phyloP scores from a whole-genome alignment of 2,113 vertebrate species.

The Proteles cristata region DNA sequence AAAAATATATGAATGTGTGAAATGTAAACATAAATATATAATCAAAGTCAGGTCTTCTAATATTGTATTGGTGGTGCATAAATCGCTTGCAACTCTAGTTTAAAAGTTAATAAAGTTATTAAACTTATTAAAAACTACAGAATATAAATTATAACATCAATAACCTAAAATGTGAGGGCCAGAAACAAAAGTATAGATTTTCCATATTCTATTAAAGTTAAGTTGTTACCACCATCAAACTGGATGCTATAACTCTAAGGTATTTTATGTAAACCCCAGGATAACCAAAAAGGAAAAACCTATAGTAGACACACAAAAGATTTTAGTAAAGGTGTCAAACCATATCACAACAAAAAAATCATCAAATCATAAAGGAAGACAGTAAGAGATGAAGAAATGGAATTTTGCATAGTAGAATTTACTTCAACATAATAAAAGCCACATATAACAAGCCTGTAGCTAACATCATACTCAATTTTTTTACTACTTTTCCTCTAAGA shows the following conservation, averaged over 20 bases:
- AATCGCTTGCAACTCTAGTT: neutral
- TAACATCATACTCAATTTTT: neutral
- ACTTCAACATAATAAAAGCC: neutral
- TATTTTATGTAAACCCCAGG: neutral
- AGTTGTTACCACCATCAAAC: neutral
- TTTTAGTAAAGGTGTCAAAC: neutral
- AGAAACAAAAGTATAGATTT: neutral
- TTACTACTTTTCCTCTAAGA: neutral
- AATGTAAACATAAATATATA: neutral
- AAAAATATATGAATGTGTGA: neutral
- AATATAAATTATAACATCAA: neutral
- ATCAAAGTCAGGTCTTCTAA: neutral
- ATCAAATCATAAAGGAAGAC: neutral
- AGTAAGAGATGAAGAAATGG: neutral
- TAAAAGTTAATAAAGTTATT: neutral
- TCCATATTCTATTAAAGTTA: neutral
- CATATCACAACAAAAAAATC: neutral
- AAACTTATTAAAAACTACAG: neutral
- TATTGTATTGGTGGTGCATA: neutral
- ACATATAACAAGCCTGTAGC: neutral
- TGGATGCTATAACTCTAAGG: neutral
- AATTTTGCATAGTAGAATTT: neutral
- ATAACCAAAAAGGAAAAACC: neutral
- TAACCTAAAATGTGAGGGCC: neutral
- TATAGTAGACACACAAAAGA: neutral